phyloP scores from a whole-genome alignment of 2,797 vertebrate species.

The Acropternis orthonyx region DNA sequence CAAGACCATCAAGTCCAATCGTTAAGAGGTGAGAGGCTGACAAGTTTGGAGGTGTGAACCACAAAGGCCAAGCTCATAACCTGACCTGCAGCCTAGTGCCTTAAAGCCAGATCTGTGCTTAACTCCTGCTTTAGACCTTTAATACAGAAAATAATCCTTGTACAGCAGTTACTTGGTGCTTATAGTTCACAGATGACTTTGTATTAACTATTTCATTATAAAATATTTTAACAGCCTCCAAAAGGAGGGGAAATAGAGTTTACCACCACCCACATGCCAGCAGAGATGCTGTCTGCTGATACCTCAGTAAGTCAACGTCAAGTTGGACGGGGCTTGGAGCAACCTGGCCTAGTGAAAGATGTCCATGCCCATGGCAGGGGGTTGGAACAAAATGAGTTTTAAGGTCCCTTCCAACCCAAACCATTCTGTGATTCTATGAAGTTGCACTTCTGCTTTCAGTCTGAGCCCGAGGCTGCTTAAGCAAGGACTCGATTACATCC shows the following conservation, averaged over 20 bases:
- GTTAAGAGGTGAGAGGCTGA: not conserved
- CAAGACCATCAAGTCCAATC: not conserved
- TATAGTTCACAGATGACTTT: not conserved
- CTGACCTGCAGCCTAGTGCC: not conserved
- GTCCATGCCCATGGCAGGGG: not conserved
- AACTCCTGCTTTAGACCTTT: not conserved
- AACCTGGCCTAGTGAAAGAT: not conserved
- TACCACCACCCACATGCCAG: not conserved
- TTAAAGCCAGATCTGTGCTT: not conserved
- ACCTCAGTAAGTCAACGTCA: not conserved
- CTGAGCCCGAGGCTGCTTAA: not conserved
- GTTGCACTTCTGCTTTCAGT: not conserved
- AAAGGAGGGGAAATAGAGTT: not conserved
- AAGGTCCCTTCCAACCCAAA: not conserved
- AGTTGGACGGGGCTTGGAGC: not conserved
- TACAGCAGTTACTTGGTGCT: not conserved
- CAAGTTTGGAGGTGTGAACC: not conserved
- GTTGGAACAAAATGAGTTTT: not conserved
- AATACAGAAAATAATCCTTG: not conserved
- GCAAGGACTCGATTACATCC: too few species aligned
- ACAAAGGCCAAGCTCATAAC: not conserved
- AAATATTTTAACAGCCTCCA: not conserved
- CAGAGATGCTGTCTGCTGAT: not conserved
- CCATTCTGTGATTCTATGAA: not conserved
- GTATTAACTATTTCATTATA: not conserved